Evolutionary conservation across 1,140 invertebrate species (phyloP).

Genomic region (Zelostemma sp.): DNA sequence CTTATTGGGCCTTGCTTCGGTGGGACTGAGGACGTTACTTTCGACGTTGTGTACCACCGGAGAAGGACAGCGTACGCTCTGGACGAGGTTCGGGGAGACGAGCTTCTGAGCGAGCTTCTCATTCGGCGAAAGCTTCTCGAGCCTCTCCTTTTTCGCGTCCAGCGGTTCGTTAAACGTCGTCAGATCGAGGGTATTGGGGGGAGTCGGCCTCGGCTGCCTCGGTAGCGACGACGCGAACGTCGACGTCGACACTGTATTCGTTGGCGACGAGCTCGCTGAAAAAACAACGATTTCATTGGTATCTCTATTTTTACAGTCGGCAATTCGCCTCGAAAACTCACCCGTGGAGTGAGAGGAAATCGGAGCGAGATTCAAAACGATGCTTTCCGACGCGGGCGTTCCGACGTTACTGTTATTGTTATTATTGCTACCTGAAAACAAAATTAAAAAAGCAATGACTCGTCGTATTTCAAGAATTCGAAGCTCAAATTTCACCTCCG

Average conservation of each 20-base stretch:
- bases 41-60: conserved; percentile 69
- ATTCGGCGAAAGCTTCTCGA: conserved; percentile 56
- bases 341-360: conserved; percentile 68
- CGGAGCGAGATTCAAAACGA: conserved; percentile 82
- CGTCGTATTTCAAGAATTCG: too few relatives aligned
- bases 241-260: conserved; percentile 56
- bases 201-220: conserved; percentile 80
- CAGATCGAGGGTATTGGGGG: conserved; percentile 85
- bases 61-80: conserved; percentile 63
- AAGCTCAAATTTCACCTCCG: conserved; percentile 57
- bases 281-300: conserved; percentile 12
- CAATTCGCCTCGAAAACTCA: too few relatives aligned
- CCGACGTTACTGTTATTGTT: conserved; percentile 57
- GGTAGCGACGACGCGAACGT: conserved; percentile 61
- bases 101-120: conserved; percentile 64
- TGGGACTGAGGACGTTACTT: conserved; percentile 71
- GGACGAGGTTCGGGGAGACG: conserved; percentile 67
- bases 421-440: conserved; percentile 62
- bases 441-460: not conserved
- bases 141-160: conserved; percentile 53
- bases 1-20: conserved; percentile 49
- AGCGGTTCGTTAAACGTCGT: conserved; percentile 68
- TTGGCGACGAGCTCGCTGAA: conserved; percentile 57
- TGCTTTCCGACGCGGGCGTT: conserved; percentile 73
- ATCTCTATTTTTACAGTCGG: too few relatives aligned